These are phyloP conservation scores for Patagioenas fasciata DNA, from an alignment of 2,113 vertebrate genomes.

Conservation along the genomic window DNA sequence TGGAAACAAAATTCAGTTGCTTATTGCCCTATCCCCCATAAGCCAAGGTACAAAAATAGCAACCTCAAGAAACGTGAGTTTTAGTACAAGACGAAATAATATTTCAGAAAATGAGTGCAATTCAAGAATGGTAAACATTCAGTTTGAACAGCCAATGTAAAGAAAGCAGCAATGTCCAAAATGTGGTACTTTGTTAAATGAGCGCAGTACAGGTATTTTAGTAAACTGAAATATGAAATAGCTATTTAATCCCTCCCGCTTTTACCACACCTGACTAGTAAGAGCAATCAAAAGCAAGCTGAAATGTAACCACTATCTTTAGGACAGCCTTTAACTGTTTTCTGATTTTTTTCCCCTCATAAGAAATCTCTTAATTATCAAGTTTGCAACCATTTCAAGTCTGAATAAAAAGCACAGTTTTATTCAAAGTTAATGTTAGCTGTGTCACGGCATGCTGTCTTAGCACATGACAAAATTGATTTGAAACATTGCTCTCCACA, in stretches of 20 bases:
- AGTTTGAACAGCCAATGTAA: neutral
- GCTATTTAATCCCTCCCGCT: conserved; percentile 42
- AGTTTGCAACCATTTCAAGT: neutral
- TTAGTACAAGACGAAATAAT: neutral
- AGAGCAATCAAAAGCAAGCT: neutral
- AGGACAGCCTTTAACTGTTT: neutral
- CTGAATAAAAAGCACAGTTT: neutral
- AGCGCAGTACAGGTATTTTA: neutral
- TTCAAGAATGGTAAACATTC: neutral
- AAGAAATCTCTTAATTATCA: neutral
- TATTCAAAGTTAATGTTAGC: neutral
- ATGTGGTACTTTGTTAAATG: neutral
- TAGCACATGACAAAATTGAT: fast-evolving
- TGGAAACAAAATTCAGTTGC: neutral
- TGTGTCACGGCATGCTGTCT: neutral
- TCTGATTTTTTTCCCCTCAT: neutral
- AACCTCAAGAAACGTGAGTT: neutral
- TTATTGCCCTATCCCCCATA: neutral
- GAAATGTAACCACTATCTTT: neutral
- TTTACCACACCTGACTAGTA: neutral
- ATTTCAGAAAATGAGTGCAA: neutral
- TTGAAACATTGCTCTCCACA: fast-evolving
- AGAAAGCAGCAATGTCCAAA: neutral
- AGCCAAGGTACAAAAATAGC: neutral
- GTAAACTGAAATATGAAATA: neutral